Evolutionary conservation across 2,113 vertebrate species (phyloP), one percentile per base, ranked within the genome.

Genomic region (Apteryx mantelli): DNA sequence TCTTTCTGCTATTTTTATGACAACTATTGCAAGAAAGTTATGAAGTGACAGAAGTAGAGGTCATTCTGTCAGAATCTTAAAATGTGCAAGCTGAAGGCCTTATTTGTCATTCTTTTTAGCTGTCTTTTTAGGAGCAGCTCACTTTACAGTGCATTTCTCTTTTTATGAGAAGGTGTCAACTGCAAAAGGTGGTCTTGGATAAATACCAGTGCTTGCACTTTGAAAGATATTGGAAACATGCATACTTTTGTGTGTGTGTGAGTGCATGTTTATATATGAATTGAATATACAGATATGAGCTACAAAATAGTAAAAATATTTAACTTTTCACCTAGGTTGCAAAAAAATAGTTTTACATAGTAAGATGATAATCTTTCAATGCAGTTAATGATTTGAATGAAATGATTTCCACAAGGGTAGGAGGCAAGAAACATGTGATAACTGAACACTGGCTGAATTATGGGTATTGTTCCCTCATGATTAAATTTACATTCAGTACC

Each of bases 361-460:
- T 94, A 66, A 65, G n/a, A 73, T 97, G 95, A 88, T 86, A 88
- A 95, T 90, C 68, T 89, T 79, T 40, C 89, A 48, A 34, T 88
- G 65, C 56, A 80, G 76, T 86, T 94, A 94, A 82, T 88, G 58
- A 28, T 94, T 97, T 97, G 86, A 95, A 94, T 91, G 53, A 97
- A 98, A 92, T 89, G 46, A 86, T 94, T 95, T 96, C 70, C 71
- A 89, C 69, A 95, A 95, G 92, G 55, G 20, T 48, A 95, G 52
- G 24, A 38, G 86, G 82, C 5, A 68, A 48, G 44, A 86, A 96
- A 83, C 17, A 36, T 3, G 8, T 36, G 61, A 87, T 78, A 89
- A 88, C 30, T 55, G 84, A 96, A 80, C 79, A 66, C 25, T 77
- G 34, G 86, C 86, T 64, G 81, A 94, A 58, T 91, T 91, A 82